Conservation (phyloP, 1,140 invertebrate species). For the Penaeus japonicus region DNA sequence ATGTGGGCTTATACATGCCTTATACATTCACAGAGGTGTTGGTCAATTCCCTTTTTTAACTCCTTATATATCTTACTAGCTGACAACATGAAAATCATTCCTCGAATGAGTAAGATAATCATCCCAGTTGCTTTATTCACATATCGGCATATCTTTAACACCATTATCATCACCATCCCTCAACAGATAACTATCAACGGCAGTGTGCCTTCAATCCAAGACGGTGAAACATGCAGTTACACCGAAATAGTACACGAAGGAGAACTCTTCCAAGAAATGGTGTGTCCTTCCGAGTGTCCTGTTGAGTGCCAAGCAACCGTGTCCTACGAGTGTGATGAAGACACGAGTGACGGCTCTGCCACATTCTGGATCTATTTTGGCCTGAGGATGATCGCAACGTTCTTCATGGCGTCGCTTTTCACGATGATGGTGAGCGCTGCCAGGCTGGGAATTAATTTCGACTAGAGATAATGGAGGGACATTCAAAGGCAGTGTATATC, state of each 20-base stretch:
- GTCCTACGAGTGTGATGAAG: conserved; percentile 64
- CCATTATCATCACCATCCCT: background rate
- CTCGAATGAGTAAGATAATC: too few species aligned
- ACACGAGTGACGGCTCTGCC: conserved; percentile 75
- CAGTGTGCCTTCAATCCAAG: background rate
- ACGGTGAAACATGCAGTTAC: background rate
- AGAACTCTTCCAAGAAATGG: background rate
- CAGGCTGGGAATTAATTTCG: too few species aligned
- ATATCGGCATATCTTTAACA: too few species aligned
- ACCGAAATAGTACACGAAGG: background rate
- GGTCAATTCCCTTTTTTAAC: too few species aligned
- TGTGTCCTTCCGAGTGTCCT: background rate
- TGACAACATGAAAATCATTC: too few species aligned
- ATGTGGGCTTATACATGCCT: too few species aligned
- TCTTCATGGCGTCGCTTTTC: conserved; percentile 69
- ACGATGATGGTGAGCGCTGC: conserved; percentile 7
- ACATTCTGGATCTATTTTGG: conserved; percentile 83
- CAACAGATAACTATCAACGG: background rate
- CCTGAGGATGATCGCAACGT: conserved; percentile 76
- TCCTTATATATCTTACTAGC: too few species aligned
- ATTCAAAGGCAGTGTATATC: too few species aligned
- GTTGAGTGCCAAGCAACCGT: background rate
- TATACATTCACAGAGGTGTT: too few species aligned
- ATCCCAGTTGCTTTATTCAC: too few species aligned
- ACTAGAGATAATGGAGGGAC: too few species aligned